phyloP scores from a whole-genome alignment of 2,888 invertebrate genomes.

The Erebia palarica region DNA sequence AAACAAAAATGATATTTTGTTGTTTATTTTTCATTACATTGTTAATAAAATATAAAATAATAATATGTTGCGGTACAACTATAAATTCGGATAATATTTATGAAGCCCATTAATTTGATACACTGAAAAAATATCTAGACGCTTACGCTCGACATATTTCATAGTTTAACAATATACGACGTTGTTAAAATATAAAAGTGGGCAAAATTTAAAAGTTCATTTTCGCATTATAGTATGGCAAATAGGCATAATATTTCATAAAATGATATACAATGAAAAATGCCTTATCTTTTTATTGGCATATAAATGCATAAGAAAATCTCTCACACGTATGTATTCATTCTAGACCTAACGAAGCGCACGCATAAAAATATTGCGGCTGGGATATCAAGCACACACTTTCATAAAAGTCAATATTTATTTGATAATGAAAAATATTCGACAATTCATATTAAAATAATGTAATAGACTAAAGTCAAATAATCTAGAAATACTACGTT shows the following conservation, averaged over 20 bases:
- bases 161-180: neutral
- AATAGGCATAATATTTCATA: neutral
- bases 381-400: neutral
- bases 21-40: neutral
- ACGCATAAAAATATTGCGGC: neutral
- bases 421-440: neutral
- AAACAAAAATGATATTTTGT: no score
- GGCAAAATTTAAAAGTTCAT: neutral
- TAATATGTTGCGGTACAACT: neutral
- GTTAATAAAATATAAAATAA: neutral
- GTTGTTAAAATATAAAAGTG: neutral
- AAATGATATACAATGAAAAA: neutral
- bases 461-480: no score
- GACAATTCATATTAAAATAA: no score
- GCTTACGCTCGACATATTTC: neutral
- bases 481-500: no score
- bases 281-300: neutral
- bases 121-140: neutral
- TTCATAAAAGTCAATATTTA: neutral
- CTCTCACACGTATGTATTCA: neutral
- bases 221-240: neutral
- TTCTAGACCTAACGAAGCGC: neutral
- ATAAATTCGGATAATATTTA: neutral
- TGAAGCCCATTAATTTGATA: neutral
- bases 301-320: slow-evolving; percentile 5